Evolutionary conservation across 2,797 vertebrate genomes (phyloP).

Genomic region (Phalloptychus januarius): DNA sequence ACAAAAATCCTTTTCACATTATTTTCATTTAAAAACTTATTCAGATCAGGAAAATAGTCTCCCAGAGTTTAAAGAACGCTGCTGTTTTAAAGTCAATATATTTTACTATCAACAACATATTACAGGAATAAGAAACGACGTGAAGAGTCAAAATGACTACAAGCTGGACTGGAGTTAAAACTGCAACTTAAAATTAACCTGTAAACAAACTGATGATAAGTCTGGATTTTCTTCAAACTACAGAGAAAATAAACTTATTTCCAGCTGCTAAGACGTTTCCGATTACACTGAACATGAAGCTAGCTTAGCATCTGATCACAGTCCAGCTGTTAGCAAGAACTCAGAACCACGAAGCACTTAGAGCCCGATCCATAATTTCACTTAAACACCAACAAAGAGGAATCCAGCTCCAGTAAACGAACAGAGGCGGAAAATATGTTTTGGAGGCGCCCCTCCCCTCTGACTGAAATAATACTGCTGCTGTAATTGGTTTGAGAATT

Average conservation of each 20-base stretch:
- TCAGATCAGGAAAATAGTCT: not conserved
- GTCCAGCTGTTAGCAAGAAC: conserved; percentile 71
- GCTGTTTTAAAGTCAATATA: not conserved
- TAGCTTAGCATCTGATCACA: conserved; percentile 72
- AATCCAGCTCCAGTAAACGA: conserved; percentile 59
- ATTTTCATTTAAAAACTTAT: not conserved
- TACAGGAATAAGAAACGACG: not conserved
- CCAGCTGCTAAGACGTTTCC: conserved; percentile 48
- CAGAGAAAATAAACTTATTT: conserved; percentile 22
- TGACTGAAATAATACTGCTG: conserved; percentile 53
- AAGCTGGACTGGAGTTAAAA: not conserved
- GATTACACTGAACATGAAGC: conserved; percentile 76
- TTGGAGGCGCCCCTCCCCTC: conserved; percentile 41
- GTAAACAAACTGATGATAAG: conserved; percentile 30
- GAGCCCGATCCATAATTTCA: conserved; percentile 68
- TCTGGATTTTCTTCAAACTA: conserved; percentile 17
- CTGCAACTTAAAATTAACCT: conserved; percentile 21
- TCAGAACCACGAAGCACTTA: conserved; percentile 58
- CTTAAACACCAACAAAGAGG: conserved; percentile 64
- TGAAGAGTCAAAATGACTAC: not conserved
- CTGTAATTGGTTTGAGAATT: conserved; percentile 69
- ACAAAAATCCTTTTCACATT: not conserved
- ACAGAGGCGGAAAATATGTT: conserved; percentile 57
- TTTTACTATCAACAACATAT: not conserved
- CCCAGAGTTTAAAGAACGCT: not conserved